Evolutionary conservation across 2,113 vertebrate genomes (phyloP).

Genomic region (Ammodytes marinus): DNA sequence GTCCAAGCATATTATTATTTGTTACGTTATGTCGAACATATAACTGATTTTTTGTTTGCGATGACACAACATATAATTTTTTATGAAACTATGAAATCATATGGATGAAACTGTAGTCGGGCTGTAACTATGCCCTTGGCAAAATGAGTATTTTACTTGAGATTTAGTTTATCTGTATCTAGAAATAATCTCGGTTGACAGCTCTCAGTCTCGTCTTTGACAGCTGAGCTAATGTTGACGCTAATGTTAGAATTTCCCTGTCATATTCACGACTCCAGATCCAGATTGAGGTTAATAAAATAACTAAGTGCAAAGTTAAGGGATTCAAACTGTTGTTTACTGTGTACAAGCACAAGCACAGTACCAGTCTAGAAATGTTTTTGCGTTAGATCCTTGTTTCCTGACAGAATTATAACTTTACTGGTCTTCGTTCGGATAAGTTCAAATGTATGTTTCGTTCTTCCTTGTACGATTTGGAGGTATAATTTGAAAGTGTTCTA

Average conservation of each 20-base stretch:
- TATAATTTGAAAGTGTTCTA: background rate
- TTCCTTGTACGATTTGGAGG: background rate
- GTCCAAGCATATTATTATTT: too few species aligned
- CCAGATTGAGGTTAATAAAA: background rate
- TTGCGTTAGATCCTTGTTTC: background rate
- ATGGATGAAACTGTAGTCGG: too few species aligned
- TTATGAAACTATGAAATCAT: too few species aligned
- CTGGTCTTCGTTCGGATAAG: background rate
- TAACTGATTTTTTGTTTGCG: too few species aligned
- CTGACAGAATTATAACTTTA: background rate
- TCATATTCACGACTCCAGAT: background rate
- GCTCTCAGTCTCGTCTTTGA: background rate
- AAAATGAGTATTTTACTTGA: too few species aligned
- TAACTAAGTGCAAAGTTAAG: background rate
- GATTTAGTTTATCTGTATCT: too few species aligned
- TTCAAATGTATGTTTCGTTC: background rate
- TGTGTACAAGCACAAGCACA: background rate
- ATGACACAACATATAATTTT: too few species aligned
- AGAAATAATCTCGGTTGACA: too few species aligned
- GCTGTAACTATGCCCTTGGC: too few species aligned
- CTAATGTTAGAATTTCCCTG: background rate
- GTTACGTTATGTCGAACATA: too few species aligned
- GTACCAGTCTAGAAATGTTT: background rate
- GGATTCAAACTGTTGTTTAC: background rate
- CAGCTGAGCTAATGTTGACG: background rate